Evolutionary conservation across 2,888 invertebrate species (phyloP), one percentile per base, ranked within the genome.

Genomic region (Erannis defoliaria): DNA sequence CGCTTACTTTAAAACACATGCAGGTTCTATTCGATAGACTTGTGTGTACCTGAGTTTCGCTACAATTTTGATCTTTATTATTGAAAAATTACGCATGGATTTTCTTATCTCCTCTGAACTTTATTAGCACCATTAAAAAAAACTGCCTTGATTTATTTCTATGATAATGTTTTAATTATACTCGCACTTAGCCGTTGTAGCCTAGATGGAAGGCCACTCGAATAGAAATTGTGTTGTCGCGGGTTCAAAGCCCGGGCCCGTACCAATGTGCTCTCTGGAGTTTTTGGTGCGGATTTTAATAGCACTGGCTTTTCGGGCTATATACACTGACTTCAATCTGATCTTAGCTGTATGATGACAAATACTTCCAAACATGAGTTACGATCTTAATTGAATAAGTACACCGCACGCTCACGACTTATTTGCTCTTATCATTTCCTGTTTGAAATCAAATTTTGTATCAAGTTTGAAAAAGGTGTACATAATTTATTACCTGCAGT

Each of bases 31-130:
- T 82, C 73, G 72, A 76, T 82, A 76, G 75, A 80, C 77, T 76
- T 87, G 86, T 85, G 86, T 86, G 85, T 84, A 87, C 86, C 85
- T 86, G 84, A 84, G 81, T 78, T 75, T 80, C 67, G 85, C 85
- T 62, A 87, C 85, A 85, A 54, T 66, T 51, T 31, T 72, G 62
- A 51, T 18, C n/a, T 50, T 43, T 43, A 43, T 16, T 33, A 2
- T n/a, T n/a, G n/a, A 10, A 8, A n/a, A 10, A 9, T 16, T 46
- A 46, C 12, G 29, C n/a, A n/a, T 16, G 3, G 21, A 19, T 50
- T 42, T 42, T 42, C 42, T n/a, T 9, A 4, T 5, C 10, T 2
- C 5, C 6, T 31, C 6, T 31, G 10, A 31, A 4, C 23, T 23
- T 23, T 23, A 23, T n/a, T n/a, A n/a, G n/a, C n/a, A n/a, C n/a